phyloP scores from a whole-genome alignment of 2,113 vertebrate genomes.

The Pterophyllum scalare region DNA sequence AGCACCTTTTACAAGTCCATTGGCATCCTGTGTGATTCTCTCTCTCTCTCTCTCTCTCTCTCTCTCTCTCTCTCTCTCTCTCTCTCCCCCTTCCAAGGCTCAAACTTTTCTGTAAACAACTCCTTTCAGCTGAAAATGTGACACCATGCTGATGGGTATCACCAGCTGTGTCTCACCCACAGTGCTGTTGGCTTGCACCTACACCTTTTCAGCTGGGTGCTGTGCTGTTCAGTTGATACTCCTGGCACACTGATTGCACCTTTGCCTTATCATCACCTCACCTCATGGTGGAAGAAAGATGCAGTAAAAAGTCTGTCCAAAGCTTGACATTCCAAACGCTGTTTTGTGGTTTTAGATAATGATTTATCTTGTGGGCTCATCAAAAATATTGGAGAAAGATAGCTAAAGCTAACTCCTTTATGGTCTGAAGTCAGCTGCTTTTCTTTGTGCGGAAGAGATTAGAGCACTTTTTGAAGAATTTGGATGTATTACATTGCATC shows the following conservation, averaged over 20 bases:
- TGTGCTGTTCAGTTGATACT: conserved; percentile 10
- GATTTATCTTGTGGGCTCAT: not conserved
- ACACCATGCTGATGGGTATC: not conserved
- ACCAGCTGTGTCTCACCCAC: conserved; percentile 8
- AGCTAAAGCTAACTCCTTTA: not conserved
- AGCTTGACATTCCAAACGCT: conserved; percentile 18
- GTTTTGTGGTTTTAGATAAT: conserved; percentile 24
- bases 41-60: not conserved
- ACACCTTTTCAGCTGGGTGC: not conserved
- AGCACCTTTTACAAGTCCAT: conserved; percentile 26
- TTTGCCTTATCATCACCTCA: conserved; percentile 7
- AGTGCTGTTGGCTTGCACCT: not conserved
- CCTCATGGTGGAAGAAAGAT: conserved; percentile 21
- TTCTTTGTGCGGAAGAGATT: not conserved
- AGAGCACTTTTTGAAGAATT: conserved; percentile 1
- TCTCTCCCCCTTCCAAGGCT: conserved; percentile 16
- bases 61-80: not conserved
- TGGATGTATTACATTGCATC: not conserved
- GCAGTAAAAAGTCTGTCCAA: not conserved
- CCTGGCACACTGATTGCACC: not conserved
- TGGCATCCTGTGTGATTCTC: conserved; percentile 1
- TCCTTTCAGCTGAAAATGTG: conserved; percentile 13
- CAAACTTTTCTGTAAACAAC: conserved; percentile 29
- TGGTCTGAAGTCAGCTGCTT: not conserved
- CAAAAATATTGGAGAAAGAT: conserved; percentile 32